Percentiles rank a stretch among this genome's conserved stretches.
Conservation (phyloP, 2,888 invertebrate species). For the Polietes domitor region DNA sequence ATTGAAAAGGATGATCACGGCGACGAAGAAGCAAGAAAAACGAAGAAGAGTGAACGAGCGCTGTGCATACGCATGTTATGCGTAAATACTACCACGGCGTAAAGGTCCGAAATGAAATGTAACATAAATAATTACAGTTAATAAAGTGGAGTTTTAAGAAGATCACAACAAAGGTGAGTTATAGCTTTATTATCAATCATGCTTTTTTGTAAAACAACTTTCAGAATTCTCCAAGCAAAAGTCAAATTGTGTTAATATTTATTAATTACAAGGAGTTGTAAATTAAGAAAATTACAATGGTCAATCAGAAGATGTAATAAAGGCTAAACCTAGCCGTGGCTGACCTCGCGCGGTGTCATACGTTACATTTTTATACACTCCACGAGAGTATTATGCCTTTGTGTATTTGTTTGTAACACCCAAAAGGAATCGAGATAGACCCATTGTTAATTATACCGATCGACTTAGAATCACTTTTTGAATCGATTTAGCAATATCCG, state of each 20-base stretch:
- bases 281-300: not conserved
- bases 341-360: too few relatives aligned
- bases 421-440: too few relatives aligned
- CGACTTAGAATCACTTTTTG: too few relatives aligned
- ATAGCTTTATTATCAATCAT: constrained; percentile 67
- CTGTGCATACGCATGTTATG: not conserved
- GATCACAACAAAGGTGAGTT: constrained; percentile 49
- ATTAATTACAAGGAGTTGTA: not conserved
- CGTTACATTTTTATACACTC: too few relatives aligned
- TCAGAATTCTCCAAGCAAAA: not conserved
- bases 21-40: constrained; percentile 19
- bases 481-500: too few relatives aligned
- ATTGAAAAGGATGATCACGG: not conserved
- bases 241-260: constrained; percentile 13
- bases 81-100: not conserved
- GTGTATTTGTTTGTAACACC: too few relatives aligned
- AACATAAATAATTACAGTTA: constrained; percentile 62
- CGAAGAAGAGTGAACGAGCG: not conserved
- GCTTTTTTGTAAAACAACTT: constrained; percentile 36
- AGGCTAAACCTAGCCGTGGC: too few relatives aligned
- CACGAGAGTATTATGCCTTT: too few relatives aligned
- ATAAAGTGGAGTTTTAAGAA: constrained; percentile 63
- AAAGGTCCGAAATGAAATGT: constrained; percentile 28
- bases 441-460: too few relatives aligned
- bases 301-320: too few relatives aligned